These are phyloP conservation scores for Mesochorus sp. DNA, from an alignment of 2,888 invertebrate species.

Conservation along the genomic window DNA sequence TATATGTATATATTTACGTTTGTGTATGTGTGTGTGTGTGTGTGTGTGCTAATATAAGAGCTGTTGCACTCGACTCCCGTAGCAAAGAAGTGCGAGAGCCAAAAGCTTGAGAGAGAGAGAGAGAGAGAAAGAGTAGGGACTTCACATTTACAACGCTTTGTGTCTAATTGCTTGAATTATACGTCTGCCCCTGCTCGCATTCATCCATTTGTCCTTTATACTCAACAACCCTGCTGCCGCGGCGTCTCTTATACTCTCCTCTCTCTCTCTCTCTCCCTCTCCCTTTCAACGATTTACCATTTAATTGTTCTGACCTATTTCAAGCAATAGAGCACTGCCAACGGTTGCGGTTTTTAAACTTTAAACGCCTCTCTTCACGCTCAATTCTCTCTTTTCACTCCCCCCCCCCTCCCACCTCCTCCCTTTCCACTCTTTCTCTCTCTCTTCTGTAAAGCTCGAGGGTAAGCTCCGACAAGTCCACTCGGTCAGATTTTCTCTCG, in stretches of 20 bases:
- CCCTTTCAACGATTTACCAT: conserved; percentile 22
- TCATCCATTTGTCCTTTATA: not conserved
- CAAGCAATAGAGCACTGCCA: conserved; percentile 1
- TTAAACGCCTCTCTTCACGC: conserved; percentile 21
- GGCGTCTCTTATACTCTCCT: not conserved
- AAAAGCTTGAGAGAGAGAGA: not conserved
- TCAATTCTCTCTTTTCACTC: conserved; percentile 9
- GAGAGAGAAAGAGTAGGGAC: not conserved
- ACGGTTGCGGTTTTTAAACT: conserved; percentile 33
- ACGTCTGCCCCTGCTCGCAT: not conserved
- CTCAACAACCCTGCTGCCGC: not conserved
- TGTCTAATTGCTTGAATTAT: conserved; percentile 51
- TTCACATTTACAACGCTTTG: conserved; percentile 25
- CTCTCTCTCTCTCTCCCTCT: not conserved
- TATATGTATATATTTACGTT: no score
- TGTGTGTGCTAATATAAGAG: not conserved
- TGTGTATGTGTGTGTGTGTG: no score
- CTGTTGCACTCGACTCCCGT: not conserved
- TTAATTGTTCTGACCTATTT: conserved; percentile 53
- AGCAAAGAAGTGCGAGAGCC: not conserved
- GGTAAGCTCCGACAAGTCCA: conserved; percentile 1
- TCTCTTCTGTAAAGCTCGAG: not conserved
- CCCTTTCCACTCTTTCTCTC: no score
- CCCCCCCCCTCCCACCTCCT: no score
- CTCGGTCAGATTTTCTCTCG: not conserved